Base-by-base conservation (phyloP, 2,888 invertebrate genomes). In the Polydesmus complanatus region DNA sequence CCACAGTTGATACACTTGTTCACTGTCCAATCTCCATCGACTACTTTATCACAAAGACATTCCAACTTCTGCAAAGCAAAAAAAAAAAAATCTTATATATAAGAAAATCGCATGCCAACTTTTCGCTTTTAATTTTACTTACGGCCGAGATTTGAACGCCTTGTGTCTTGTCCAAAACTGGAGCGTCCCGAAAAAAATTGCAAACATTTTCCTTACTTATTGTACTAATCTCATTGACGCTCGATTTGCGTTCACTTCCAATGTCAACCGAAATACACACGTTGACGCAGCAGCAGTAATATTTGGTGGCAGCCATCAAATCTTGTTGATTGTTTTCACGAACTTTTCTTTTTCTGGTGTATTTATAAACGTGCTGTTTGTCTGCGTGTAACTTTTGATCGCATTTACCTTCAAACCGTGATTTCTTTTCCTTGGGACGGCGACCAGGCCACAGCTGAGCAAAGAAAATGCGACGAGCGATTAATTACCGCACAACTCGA, bases 1-100 rank as follows among this genome's bases (percentile, higher is more conserved):
- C 37, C 27, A 25, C 63, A 63, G 53, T 58, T 61, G 27, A 61
- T 19, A 47, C 63, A 63, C 2, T 27, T 49, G 23, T 57, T 62
- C 18, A 63, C 50, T 19, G 49, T 54, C 63, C 63, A 63, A 25
- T 53, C 54, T 18, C 58, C 58, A 11, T 27, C 56, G 18, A n/a
- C 1, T 19, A 58, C 53, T 50, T 23, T 37, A 25, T 61, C 49
- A 5, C 37, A 25, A 26, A 63, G 27, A 48, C 57, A 63, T 26
- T 47, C 54, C 23, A 63, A 26, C 53, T 62, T 53, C 62, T 62
- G 56, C 50, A n/a, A 25, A 48, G 25, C 27, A 22, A 27, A 37
- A 2, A 52, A 59, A 51, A 25, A 8, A 58, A 58, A 8, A 60
- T 51, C 1, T 27, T 14, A 47, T 47, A 11, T 11, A 47, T 47